Percentiles rank a stretch among this genome's conserved stretches.
Evolutionary conservation across 2,888 invertebrate genomes (phyloP).

Genomic region (Sarcophaga rosellei): DNA sequence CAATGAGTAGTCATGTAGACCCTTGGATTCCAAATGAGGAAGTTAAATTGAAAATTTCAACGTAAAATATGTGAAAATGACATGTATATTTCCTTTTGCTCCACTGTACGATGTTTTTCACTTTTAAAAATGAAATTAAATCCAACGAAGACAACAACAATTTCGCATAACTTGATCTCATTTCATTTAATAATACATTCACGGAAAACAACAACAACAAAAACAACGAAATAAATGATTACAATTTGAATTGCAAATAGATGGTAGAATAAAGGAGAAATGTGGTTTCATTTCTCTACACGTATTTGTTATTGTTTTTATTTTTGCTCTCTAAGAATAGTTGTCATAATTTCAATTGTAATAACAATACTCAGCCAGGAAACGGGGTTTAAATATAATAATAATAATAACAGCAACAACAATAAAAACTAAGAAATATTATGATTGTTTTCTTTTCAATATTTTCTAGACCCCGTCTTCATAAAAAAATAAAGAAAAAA

Average conservation of each 20-base stretch:
- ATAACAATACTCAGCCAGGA: constrained; percentile 8
- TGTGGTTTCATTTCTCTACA: neutral
- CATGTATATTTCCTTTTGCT: neutral
- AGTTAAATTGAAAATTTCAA: no score
- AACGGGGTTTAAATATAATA: neutral
- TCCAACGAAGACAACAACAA: neutral
- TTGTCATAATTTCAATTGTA: constrained; percentile 57
- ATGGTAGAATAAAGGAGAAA: neutral
- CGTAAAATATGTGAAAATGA: no score
- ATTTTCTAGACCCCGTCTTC: neutral
- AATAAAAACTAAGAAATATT: constrained; percentile 26
- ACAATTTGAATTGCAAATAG: no score
- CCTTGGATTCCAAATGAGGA: no score
- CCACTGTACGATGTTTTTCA: neutral
- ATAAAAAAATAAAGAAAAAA: neutral
- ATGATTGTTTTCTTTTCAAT: neutral
- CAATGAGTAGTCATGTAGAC: no score
- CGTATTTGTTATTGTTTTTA: constrained; percentile 18
- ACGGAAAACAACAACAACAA: constrained; percentile 11
- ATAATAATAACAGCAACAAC: constrained; percentile 29
- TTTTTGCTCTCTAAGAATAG: constrained; percentile 8
- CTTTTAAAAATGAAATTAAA: neutral
- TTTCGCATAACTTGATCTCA: constrained; percentile 51
- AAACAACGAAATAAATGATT: no score
- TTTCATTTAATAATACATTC: constrained; percentile 25